Evolutionary conservation across 1,140 invertebrate species (phyloP), one percentile per base, ranked within the genome.

Genomic region (Schlechtendalia chinensis): DNA sequence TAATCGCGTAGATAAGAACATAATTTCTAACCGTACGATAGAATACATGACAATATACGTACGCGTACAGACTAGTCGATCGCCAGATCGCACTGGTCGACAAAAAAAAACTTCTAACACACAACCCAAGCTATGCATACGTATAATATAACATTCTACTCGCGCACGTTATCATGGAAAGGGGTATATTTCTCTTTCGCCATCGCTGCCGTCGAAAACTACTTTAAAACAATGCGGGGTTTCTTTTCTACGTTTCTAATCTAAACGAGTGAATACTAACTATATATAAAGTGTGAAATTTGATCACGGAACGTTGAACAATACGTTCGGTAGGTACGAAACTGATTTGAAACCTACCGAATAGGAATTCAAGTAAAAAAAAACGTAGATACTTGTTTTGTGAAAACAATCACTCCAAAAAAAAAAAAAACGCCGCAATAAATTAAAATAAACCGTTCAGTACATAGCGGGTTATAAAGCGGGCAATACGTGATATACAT

Each of bases 41-140:
- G 32, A 39, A 39, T n/a, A n/a, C n/a, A 39, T 8, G 8, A 39
- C 32, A 39, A 39, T 39, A 4, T 39, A 39, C 8, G 32, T 39
- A 8, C 8, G 32, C 8, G 3, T 8, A 39, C 8, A 39, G 32
- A 3, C 8, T 4, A 8, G 32, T 39, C 32, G 32, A 39, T 39
- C 32, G 32, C 32, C 32, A 39, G 32, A 39, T 8, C 32, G 8
- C 32, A 10, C 17, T 63, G 61, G 16, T 63, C 24, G 29, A 63
- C 27, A 63, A 63, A 63, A 63, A 14, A 63, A 63, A 29, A 63
- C 27, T 63, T 63, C 29, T 63, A 63, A 63, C 27, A 24, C 61
- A 16, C 5, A 32, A 32, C 61, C 27, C 17, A 63, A 19, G 32
- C 32, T 39, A 8, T 4, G 29, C 27, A 63, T 29, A 29, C 24